Evolutionary conservation across 2,888 invertebrate species (phyloP).

Genomic region (Nasonovia ribisnigri): DNA sequence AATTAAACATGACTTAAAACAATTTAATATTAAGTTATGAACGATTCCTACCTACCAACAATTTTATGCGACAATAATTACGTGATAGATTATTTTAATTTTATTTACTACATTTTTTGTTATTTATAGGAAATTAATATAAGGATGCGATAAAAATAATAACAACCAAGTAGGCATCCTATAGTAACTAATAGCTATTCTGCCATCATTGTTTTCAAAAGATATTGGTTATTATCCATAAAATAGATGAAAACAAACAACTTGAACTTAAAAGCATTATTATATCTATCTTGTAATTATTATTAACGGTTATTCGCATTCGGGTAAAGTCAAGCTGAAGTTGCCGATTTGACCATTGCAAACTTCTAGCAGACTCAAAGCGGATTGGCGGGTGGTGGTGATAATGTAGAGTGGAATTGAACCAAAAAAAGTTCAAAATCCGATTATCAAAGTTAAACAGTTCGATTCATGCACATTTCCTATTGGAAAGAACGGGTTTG

Average conservation of each 20-base stretch:
- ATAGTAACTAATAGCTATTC: not conserved
- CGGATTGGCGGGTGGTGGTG: not conserved
- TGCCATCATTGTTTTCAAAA: not conserved
- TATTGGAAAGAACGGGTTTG: not conserved
- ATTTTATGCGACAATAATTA: not conserved
- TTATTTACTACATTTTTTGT: not conserved
- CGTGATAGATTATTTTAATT: not conserved
- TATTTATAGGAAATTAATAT: not conserved
- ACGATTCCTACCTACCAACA: not conserved
- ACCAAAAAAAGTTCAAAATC: slow-evolving; percentile 3
- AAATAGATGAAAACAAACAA: not conserved
- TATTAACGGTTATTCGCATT: not conserved
- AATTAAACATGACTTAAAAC: not conserved
- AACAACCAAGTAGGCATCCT: not conserved
- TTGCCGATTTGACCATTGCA: not conserved
- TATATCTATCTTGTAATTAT: not conserved
- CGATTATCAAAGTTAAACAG: not conserved
- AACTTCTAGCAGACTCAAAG: not conserved
- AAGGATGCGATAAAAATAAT: not conserved
- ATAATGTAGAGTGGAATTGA: not conserved
- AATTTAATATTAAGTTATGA: not conserved
- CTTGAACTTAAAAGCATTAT: not conserved
- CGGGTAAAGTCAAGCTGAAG: not conserved
- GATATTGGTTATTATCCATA: not conserved
- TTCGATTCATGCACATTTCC: not conserved